These are phyloP conservation scores for Elaphurus davidianus DNA, from an alignment of 2,113 vertebrate species.

Conservation along the genomic window DNA sequence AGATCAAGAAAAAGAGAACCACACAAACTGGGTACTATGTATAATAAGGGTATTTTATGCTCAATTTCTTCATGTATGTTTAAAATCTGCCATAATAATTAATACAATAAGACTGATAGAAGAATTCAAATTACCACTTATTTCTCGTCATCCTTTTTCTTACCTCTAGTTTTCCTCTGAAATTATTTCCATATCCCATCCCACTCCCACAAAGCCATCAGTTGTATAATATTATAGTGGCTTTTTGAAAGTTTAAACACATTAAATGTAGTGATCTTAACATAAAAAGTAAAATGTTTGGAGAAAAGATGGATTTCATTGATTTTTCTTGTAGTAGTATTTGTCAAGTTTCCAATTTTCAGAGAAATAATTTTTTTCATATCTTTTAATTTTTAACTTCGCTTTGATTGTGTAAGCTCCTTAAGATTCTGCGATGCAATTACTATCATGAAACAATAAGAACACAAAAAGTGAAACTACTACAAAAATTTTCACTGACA, in stretches of 20 bases:
- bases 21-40: neutral
- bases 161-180: neutral
- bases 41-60: neutral
- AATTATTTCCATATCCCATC: neutral
- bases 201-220: neutral
- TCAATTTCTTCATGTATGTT: neutral
- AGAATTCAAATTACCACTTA: neutral
- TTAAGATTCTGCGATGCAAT: neutral
- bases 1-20: neutral
- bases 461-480: neutral
- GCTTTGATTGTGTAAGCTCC: neutral
- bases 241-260: neutral
- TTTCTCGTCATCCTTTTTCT: neutral
- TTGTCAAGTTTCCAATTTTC: neutral
- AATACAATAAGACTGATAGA: neutral
- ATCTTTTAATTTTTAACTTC: neutral
- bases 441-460: constrained; percentile 2
- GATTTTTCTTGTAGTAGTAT: neutral
- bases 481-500: neutral
- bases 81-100: neutral
- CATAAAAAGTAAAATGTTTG: neutral
- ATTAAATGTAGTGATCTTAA: neutral
- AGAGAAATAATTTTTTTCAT: neutral
- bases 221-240: neutral
- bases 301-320: neutral